phyloP scores from a whole-genome alignment of 2,888 invertebrate species.

The Phortica okadai region DNA sequence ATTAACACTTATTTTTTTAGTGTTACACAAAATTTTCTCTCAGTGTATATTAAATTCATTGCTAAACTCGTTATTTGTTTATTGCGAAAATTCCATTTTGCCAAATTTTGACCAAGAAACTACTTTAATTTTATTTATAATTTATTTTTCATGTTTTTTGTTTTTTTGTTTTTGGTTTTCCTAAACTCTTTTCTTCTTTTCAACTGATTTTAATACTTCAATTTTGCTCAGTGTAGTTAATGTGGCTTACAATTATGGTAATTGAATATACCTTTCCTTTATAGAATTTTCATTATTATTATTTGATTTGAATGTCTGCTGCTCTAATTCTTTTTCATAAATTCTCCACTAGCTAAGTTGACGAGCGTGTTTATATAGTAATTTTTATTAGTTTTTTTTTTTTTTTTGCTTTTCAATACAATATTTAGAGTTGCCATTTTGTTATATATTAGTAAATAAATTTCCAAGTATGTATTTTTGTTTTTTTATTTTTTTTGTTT shows the following conservation, averaged over 20 bases:
- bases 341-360: slow-evolving; percentile 45
- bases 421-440: slow-evolving; percentile 32
- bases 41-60: slow-evolving; percentile 35
- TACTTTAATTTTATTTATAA: neutral
- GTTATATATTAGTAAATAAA: slow-evolving; percentile 2
- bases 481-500: slow-evolving; percentile 6
- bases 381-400: neutral
- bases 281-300: slow-evolving; percentile 55
- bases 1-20: slow-evolving; percentile 28
- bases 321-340: slow-evolving; percentile 54
- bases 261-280: slow-evolving; percentile 21
- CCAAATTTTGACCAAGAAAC: neutral
- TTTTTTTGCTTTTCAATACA: neutral
- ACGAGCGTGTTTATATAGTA: slow-evolving; percentile 12
- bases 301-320: slow-evolving; percentile 64
- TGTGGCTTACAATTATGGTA: slow-evolving; percentile 31
- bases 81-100: slow-evolving; percentile 30
- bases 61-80: slow-evolving; percentile 31
- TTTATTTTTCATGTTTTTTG: slow-evolving; percentile 4
- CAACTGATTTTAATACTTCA: slow-evolving; percentile 21
- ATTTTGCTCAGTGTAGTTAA: slow-evolving; percentile 29
- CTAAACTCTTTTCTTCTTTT: neutral
- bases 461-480: neutral
- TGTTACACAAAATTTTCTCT: slow-evolving; percentile 34
- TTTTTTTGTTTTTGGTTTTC: slow-evolving; percentile 28